phyloP scores from a whole-genome alignment of 2,113 vertebrate genomes.

The Proteles cristata region DNA sequence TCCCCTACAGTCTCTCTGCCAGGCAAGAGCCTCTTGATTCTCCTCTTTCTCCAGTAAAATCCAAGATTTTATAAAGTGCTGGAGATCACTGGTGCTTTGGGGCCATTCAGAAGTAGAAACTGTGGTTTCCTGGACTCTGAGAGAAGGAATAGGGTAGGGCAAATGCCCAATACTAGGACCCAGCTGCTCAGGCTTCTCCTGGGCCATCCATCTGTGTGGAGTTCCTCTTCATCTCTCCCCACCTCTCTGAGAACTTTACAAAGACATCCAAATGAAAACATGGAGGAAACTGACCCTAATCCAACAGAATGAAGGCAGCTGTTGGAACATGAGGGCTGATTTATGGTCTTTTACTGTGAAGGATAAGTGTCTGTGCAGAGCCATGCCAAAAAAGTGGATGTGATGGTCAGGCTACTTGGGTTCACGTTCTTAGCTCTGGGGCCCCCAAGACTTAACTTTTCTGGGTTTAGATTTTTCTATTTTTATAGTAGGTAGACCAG shows the following conservation, averaged over 20 bases:
- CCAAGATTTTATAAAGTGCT: not conserved
- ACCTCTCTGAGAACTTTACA: not conserved
- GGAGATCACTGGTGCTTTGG: not conserved
- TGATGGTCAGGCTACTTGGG: too few species aligned
- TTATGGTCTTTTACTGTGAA: fast-evolving
- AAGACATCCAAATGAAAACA: not conserved
- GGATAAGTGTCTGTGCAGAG: too few species aligned
- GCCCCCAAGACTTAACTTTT: too few species aligned
- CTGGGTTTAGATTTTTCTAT: not conserved
- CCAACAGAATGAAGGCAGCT: too few species aligned
- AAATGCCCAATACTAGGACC: not conserved
- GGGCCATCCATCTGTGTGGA: not conserved
- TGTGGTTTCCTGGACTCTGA: not conserved
- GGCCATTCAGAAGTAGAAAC: not conserved
- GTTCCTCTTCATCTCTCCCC: not conserved
- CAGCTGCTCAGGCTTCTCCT: not conserved
- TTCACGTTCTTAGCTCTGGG: not conserved
- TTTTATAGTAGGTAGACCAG: not conserved
- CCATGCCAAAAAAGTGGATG: too few species aligned
- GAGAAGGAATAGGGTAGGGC: fast-evolving
- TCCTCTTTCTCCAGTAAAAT: not conserved
- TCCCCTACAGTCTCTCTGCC: not conserved
- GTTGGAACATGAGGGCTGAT: not conserved
- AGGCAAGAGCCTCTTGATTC: not conserved
- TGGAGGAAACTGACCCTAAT: not conserved